These are phyloP conservation scores for Bombyx mandarina DNA, from an alignment of 1,140 invertebrate genomes.

Conservation along the genomic window DNA sequence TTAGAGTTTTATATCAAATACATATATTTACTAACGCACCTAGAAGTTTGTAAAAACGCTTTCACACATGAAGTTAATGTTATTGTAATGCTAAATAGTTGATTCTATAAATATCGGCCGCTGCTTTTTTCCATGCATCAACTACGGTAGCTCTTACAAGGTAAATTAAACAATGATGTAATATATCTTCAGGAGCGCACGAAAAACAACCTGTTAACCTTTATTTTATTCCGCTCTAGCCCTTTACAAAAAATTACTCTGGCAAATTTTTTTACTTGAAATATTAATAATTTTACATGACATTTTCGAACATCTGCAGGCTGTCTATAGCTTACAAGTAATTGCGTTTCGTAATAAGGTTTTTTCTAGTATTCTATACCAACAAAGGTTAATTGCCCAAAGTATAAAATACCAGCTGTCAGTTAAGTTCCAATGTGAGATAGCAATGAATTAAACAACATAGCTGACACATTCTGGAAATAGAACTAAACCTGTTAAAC, in stretches of 20 bases:
- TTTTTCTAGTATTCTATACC: constrained; percentile 10
- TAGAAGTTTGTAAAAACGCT: too few species aligned
- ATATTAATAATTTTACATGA: constrained; percentile 1
- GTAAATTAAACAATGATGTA: constrained; percentile 1
- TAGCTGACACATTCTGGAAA: constrained; percentile 7
- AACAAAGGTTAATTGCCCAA: constrained; percentile 15
- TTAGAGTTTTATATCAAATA: too few species aligned
- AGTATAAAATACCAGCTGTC: constrained; percentile 16
- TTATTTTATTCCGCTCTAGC: neutral
- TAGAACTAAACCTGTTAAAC: constrained; percentile 9
- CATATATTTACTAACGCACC: too few species aligned
- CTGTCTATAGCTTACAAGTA: constrained; percentile 4
- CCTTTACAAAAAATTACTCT: constrained; percentile 2
- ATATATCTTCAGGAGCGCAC: neutral
- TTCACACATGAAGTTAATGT: too few species aligned
- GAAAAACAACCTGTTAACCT: constrained; percentile 1
- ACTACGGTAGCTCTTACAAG: neutral
- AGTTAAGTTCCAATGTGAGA: constrained; percentile 15
- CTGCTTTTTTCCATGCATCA: too few species aligned
- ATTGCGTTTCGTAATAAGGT: constrained; percentile 7
- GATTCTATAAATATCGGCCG: too few species aligned
- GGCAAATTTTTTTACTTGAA: constrained; percentile 7
- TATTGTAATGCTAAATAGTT: too few species aligned
- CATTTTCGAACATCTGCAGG: constrained; percentile 2
- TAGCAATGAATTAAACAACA: constrained; percentile 2